Base-by-base conservation (phyloP, 2,797 vertebrate genomes). In the Apodemus agrarius region DNA sequence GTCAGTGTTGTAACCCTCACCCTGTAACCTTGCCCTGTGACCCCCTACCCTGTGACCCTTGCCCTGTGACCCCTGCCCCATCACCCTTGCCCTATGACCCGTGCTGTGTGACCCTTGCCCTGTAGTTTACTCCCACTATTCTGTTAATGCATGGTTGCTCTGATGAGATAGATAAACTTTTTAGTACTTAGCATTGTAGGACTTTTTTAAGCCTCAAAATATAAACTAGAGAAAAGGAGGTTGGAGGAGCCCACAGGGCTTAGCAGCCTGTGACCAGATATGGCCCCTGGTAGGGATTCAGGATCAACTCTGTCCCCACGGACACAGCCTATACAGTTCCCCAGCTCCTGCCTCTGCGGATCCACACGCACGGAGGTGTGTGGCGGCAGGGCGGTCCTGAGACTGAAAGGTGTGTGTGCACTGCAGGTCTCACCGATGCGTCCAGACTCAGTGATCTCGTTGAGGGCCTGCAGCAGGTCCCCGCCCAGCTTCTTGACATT, bases 401-500 rank as follows among this genome's bases (percentile, higher is more conserved):
- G 7, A 21, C 14, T 78, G 31, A 17, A 10, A 3, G 34, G 57
- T 17, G 10, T 4, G 11, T n/a, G 40, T 24, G 54, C 26, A 11
- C 34, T 12, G 14, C 0, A 52, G n/a, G 17, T 43, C 97, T 97
- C 98, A 99, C 99, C 99, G 78, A 99, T 99, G 93, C 98, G 98
- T 67, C 98, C 99, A 9, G 98, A 95, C 46, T 97, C 90, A 0
- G 99, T 99, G 97, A 99, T 99, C 0, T 24, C 95, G 0, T 97
- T 98, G 88, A 99, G 98, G 0, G 99, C 98, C 4, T 13, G 67
- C 40, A 99, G 99, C 57, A 99, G 99, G n/a, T 99, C 54, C 0
- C 98, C 94, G 43, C 99, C 99, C 75, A 99, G 98, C 22, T 89
- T 98, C 99, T 99, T 99, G 83, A 99, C 99, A 0, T 99, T 99